These are phyloP conservation scores for Lithobates pipiens DNA, from an alignment of 2,797 vertebrate genomes.

Conservation along the genomic window DNA sequence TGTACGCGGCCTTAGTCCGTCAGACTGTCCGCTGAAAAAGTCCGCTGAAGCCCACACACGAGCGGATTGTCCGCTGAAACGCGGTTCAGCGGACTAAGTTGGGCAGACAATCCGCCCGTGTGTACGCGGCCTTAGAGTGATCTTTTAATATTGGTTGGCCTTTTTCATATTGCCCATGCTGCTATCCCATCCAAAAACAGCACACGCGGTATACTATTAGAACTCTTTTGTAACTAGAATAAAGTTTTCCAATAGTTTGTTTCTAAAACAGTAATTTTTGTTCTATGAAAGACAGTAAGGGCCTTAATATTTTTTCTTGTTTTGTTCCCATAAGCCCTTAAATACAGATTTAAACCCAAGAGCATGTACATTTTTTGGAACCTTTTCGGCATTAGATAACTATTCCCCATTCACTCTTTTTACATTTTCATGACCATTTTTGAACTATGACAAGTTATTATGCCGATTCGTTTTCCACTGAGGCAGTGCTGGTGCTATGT, in stretches of 20 bases:
- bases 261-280: too few species aligned
- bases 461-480: background rate
- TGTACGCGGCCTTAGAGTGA: too few species aligned
- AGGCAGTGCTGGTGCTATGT: background rate
- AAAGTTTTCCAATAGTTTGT: background rate
- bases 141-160: too few species aligned
- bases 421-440: background rate
- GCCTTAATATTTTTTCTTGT: background rate
- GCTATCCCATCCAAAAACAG: too few species aligned
- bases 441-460: background rate
- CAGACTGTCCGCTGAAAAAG: too few species aligned
- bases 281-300: background rate
- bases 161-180: too few species aligned
- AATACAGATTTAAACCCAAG: background rate
- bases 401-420: background rate
- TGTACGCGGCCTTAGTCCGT: too few species aligned
- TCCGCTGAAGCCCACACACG: too few species aligned
- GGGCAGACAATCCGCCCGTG: too few species aligned
- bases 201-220: too few species aligned
- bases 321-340: background rate
- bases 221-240: background rate
- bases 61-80: too few species aligned
- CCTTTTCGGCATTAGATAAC: background rate
- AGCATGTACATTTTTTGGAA: background rate
- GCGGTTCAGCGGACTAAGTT: too few species aligned